Evolutionary conservation across 2,888 invertebrate genomes (phyloP).

Genomic region (Tetropium fuscum): DNA sequence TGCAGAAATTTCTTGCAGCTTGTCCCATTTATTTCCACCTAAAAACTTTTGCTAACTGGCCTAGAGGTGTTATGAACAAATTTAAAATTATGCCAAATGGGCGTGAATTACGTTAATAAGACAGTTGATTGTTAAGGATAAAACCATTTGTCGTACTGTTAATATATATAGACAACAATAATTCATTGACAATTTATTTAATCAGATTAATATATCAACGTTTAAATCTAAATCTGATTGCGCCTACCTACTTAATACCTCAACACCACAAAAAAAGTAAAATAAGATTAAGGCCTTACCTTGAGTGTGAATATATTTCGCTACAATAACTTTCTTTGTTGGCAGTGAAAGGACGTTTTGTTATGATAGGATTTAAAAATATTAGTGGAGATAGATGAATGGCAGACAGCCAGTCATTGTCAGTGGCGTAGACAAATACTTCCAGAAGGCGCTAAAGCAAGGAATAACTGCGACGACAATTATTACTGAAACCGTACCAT

Average conservation of each 20-base stretch:
- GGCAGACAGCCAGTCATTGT: slow-evolving; percentile 28
- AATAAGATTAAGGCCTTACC: slow-evolving; percentile 47
- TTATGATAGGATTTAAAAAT: slow-evolving; percentile 51
- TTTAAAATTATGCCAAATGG: too few species aligned
- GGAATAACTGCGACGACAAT: too few species aligned
- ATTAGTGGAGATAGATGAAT: slow-evolving; percentile 30
- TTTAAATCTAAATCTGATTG: neutral
- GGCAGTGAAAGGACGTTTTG: slow-evolving; percentile 45
- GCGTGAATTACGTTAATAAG: too few species aligned
- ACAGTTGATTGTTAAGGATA: too few species aligned
- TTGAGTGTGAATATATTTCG: slow-evolving; percentile 50
- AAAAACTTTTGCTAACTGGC: too few species aligned
- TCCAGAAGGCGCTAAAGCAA: too few species aligned
- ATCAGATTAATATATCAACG: slow-evolving; percentile 10
- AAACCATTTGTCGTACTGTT: too few species aligned
- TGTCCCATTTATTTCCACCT: too few species aligned
- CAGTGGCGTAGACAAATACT: slow-evolving; percentile 24
- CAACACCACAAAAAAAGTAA: slow-evolving; percentile 28
- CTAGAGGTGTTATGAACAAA: too few species aligned
- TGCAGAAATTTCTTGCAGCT: too few species aligned
- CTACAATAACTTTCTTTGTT: slow-evolving; percentile 49
- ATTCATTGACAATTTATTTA: neutral
- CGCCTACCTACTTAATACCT: slow-evolving; percentile 12
- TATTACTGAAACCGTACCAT: too few species aligned
- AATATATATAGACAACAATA: too few species aligned